Conservation (phyloP, 2,888 invertebrate genomes). For the Andrena camellia region DNA sequence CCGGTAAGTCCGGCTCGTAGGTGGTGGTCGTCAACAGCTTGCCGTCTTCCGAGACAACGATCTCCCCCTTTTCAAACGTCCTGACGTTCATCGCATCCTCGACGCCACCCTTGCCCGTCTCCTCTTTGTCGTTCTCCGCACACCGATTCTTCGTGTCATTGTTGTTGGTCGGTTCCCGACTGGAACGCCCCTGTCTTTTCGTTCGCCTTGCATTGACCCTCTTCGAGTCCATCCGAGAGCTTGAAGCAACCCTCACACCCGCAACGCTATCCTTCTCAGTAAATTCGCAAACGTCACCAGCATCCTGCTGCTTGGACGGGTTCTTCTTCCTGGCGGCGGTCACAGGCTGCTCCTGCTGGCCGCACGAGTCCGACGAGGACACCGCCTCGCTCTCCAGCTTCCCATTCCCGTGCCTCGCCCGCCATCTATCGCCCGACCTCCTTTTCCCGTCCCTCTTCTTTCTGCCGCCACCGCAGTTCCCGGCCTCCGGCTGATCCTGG, state of each 20-base stretch:
- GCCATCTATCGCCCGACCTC: constrained; percentile 53
- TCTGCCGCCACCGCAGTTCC: constrained; percentile 41
- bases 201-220: constrained; percentile 64
- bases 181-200: constrained; percentile 53
- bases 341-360: constrained; percentile 34
- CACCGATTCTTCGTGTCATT: constrained; percentile 69
- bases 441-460: constrained; percentile 69
- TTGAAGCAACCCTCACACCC: constrained; percentile 84
- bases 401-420: constrained; percentile 42
- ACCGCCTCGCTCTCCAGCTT: constrained; percentile 45
- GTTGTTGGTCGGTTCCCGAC: constrained; percentile 61
- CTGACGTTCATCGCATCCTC: constrained; percentile 74
- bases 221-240: constrained; percentile 80
- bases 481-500: constrained; percentile 48
- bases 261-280: constrained; percentile 82
- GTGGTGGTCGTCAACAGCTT: constrained; percentile 77
- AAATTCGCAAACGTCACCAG: constrained; percentile 80
- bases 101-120: constrained; percentile 64
- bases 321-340: constrained; percentile 44
- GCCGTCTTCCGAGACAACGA: constrained; percentile 81
- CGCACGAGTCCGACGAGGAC: constrained; percentile 63
- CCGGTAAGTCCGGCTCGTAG: constrained; percentile 67
- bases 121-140: constrained; percentile 45
- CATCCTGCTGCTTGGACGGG: constrained; percentile 52
- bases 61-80: constrained; percentile 82